phyloP scores from a whole-genome alignment of 2,797 vertebrate species.

The Peromyscus melanophrys region DNA sequence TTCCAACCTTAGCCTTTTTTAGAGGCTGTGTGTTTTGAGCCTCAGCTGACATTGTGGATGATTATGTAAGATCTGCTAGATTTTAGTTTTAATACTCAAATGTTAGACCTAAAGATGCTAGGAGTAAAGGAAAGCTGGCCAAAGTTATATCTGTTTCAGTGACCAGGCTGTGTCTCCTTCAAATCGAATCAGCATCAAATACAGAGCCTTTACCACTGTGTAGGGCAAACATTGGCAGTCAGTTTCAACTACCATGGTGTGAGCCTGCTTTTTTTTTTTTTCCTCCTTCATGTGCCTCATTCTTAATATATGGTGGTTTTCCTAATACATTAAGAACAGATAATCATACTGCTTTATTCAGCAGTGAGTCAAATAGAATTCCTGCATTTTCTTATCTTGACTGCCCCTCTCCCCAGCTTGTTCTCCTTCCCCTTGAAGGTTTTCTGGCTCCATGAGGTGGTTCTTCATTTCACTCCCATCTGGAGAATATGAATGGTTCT shows the following conservation, averaged over 20 bases:
- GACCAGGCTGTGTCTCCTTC: neutral
- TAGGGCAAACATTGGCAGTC: constrained; percentile 26
- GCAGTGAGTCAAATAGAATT: neutral
- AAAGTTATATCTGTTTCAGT: constrained; percentile 24
- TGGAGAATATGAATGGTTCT: neutral
- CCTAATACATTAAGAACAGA: neutral
- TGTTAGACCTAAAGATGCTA: neutral
- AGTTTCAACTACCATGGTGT: neutral
- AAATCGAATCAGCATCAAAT: neutral
- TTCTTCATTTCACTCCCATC: neutral
- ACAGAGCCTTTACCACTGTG: neutral
- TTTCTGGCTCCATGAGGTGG: neutral
- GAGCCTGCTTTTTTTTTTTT: neutral
- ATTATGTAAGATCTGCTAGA: neutral
- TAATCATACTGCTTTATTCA: neutral
- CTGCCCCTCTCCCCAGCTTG: neutral
- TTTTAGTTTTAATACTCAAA: neutral
- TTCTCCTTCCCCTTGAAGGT: neutral
- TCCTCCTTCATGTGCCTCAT: neutral
- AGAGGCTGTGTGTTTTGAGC: neutral
- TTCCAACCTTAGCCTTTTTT: neutral
- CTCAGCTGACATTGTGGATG: neutral
- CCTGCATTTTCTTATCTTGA: neutral
- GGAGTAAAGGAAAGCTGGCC: neutral
- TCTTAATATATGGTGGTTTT: constrained; percentile 13